A percentile compares a stretch with the other conserved stretches of the same genome.
Conservation (phyloP, 2,797 vertebrate genomes). For the Pseudotriccus pelzelni region DNA sequence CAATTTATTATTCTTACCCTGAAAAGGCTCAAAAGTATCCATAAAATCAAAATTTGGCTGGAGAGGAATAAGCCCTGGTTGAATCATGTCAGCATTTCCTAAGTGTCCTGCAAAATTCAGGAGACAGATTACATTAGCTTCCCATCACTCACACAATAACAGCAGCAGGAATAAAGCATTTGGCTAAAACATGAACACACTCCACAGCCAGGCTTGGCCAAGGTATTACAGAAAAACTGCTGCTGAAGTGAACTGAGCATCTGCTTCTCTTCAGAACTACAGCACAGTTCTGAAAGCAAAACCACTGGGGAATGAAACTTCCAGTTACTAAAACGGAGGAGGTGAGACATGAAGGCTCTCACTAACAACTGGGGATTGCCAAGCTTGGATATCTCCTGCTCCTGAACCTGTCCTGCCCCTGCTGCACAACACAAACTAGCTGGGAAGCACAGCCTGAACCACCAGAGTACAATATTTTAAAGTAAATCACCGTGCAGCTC, state of each 20-base stretch:
- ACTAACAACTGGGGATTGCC: background rate
- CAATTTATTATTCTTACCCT: slow-evolving; percentile 80
- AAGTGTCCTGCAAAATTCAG: slow-evolving; percentile 83
- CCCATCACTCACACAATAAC: background rate
- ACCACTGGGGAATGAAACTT: background rate
- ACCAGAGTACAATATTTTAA: background rate
- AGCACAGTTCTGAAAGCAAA: background rate
- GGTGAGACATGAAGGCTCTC: background rate
- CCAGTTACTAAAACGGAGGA: background rate
- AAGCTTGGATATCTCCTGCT: background rate
- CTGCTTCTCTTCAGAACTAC: slow-evolving; percentile 27
- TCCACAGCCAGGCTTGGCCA: background rate
- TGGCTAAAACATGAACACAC: background rate
- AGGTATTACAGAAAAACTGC: background rate
- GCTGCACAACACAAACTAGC: background rate
- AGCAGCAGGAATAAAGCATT: background rate
- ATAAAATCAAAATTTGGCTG: slow-evolving; percentile 98
- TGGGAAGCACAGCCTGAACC: background rate
- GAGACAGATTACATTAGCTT: background rate
- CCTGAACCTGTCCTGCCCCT: background rate
- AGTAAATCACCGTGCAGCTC: background rate
- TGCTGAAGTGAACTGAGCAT: slow-evolving; percentile 1
- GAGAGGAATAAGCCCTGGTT: slow-evolving; percentile 94
- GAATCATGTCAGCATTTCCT: slow-evolving; percentile 98
- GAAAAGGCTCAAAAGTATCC: slow-evolving; percentile 96